Evolutionary conservation across 2,888 invertebrate species (phyloP).

Genomic region (Spisula solida): DNA sequence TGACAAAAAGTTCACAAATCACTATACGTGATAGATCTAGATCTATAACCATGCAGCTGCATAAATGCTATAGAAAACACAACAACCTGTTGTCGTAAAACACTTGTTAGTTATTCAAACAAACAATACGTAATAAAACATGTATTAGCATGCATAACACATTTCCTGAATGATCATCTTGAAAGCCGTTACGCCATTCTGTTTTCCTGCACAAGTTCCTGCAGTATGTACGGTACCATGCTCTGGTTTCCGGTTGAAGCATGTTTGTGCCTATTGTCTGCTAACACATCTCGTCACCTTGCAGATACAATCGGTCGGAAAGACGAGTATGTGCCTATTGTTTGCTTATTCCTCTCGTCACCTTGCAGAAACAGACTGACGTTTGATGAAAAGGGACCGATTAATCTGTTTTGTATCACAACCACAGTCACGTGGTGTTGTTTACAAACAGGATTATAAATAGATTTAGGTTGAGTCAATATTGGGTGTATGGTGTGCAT

Average conservation of each 20-base stretch:
- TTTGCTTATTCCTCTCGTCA: too few relatives aligned
- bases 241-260: background rate
- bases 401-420: background rate
- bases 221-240: background rate
- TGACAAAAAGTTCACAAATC: too few relatives aligned
- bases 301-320: background rate
- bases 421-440: background rate
- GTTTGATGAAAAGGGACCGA: background rate
- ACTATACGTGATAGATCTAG: too few relatives aligned
- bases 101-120: background rate
- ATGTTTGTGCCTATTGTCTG: background rate
- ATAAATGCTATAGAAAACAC: background rate
- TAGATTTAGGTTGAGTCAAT: too few relatives aligned
- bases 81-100: background rate
- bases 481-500: too few relatives aligned
- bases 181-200: slow-evolving; percentile 1
- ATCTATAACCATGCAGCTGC: too few relatives aligned
- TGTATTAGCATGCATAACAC: slow-evolving; percentile 15
- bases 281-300: background rate
- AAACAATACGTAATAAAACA: background rate
- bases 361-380: too few relatives aligned
- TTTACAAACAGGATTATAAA: too few relatives aligned
- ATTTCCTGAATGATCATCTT: slow-evolving; percentile 5
- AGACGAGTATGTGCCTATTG: too few relatives aligned
- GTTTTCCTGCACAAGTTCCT: background rate